These are phyloP conservation scores for Cephus nigrinus DNA, from an alignment of 2,888 invertebrate species.

Conservation along the genomic window DNA sequence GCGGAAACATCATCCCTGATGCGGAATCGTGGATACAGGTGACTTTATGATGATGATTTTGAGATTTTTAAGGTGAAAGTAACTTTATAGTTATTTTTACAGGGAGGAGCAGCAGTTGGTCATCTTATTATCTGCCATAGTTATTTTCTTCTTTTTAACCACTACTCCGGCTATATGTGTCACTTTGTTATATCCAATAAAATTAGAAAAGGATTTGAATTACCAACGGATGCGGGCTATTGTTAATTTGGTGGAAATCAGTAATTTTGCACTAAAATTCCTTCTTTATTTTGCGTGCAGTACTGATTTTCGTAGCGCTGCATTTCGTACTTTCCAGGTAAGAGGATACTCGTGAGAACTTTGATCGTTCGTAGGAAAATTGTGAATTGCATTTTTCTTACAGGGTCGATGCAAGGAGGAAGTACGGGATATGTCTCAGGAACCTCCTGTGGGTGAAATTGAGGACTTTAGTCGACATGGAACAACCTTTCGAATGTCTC, in stretches of 20 bases:
- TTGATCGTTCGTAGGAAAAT: background rate
- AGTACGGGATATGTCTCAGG: slow-evolving; percentile 7
- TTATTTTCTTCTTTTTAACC: slow-evolving; percentile 67
- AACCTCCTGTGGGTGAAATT: slow-evolving; percentile 20
- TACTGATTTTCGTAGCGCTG: background rate
- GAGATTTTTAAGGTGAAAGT: background rate
- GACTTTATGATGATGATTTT: background rate
- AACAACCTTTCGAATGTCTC: slow-evolving; percentile 28
- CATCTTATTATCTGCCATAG: slow-evolving; percentile 65
- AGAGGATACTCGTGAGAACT: background rate
- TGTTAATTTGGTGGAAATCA: background rate
- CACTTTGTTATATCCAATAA: background rate
- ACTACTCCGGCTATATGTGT: slow-evolving; percentile 67
- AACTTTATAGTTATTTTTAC: background rate
- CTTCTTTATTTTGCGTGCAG: background rate
- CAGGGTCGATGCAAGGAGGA: slow-evolving; percentile 10
- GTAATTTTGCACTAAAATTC: background rate
- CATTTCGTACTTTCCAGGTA: background rate
- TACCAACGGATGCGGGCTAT: background rate
- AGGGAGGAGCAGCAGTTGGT: slow-evolving; percentile 67
- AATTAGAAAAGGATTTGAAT: background rate
- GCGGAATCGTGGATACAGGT: slow-evolving; percentile 3
- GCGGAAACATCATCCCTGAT: slow-evolving; percentile 21
- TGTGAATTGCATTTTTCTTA: background rate
- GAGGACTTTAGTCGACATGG: slow-evolving; percentile 33